These are phyloP conservation scores for Gymnogyps californianus DNA, from an alignment of 2,113 vertebrate genomes.

Conservation along the genomic window DNA sequence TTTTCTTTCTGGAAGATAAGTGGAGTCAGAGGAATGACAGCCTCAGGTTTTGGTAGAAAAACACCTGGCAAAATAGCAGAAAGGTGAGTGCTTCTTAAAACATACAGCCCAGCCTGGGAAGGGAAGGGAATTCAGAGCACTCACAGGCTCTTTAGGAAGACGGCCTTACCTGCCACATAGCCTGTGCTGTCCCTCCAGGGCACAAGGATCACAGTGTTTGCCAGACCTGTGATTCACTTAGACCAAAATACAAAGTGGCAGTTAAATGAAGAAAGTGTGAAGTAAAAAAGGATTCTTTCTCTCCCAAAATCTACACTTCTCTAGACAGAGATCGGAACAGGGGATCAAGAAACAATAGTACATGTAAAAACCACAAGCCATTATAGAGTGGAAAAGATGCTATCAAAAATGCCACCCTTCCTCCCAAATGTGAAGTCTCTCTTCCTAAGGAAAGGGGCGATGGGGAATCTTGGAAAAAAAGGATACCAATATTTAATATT, in stretches of 20 bases:
- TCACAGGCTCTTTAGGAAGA: neutral
- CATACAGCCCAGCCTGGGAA: neutral
- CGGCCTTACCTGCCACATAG: neutral
- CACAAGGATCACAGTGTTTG: neutral
- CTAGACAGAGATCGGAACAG: neutral
- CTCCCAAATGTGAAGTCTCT: neutral
- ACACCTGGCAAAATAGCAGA: neutral
- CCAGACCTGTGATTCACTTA: neutral
- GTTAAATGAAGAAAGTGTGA: neutral
- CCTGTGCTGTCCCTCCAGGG: neutral
- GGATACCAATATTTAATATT: neutral
- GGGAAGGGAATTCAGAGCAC: neutral
- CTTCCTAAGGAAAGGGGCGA: neutral
- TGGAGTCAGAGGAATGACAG: neutral
- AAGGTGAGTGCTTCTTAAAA: neutral
- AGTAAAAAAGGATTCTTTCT: neutral
- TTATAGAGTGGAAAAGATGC: neutral
- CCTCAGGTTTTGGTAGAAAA: neutral
- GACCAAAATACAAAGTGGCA: neutral
- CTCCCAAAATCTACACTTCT: neutral
- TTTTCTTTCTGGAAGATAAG: neutral
- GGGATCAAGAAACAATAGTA: neutral
- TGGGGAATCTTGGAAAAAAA: neutral
- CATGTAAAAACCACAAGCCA: neutral
- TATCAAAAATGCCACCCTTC: neutral